These are phyloP conservation scores for Hydropsyche betteni DNA, from an alignment of 2,888 invertebrate genomes.

Conservation along the genomic window DNA sequence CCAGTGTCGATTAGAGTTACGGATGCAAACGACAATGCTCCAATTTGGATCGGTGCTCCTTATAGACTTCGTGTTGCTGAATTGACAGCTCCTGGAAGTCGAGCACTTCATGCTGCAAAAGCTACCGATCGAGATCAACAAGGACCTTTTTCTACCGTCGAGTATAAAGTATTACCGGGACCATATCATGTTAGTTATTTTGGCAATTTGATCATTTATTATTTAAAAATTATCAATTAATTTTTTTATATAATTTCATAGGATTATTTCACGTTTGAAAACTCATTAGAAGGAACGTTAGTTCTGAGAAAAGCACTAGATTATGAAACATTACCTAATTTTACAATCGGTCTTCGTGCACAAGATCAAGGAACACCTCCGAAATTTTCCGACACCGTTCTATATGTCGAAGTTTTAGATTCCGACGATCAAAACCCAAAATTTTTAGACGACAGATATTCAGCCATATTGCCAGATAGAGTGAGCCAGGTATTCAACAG, in stretches of 20 bases:
- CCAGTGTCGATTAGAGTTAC: slow-evolving; percentile 87
- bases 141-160: slow-evolving; percentile 87
- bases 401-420: slow-evolving; percentile 83
- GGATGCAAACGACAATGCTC: slow-evolving; percentile 92
- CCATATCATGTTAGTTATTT: slow-evolving; percentile 70
- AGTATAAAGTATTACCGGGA: slow-evolving; percentile 84
- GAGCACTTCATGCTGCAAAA: slow-evolving; percentile 80
- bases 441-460: slow-evolving; percentile 79
- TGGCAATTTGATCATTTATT: not conserved
- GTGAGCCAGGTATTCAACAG: slow-evolving; percentile 61
- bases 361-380: slow-evolving; percentile 87
- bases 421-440: slow-evolving; percentile 92
- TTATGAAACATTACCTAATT: slow-evolving; percentile 81
- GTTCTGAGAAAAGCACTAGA: slow-evolving; percentile 83
- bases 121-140: slow-evolving; percentile 88
- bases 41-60: slow-evolving; percentile 82
- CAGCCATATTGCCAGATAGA: slow-evolving; percentile 72
- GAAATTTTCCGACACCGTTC: slow-evolving; percentile 75
- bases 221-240: no score
- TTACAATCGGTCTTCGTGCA: slow-evolving; percentile 78
- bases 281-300: slow-evolving; percentile 84
- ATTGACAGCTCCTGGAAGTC: slow-evolving; percentile 74
- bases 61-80: slow-evolving; percentile 85
- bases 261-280: slow-evolving; percentile 85
- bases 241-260: slow-evolving; percentile 54